Evolutionary conservation across 2,888 invertebrate genomes (phyloP).

Genomic region (Calameuta idolon): DNA sequence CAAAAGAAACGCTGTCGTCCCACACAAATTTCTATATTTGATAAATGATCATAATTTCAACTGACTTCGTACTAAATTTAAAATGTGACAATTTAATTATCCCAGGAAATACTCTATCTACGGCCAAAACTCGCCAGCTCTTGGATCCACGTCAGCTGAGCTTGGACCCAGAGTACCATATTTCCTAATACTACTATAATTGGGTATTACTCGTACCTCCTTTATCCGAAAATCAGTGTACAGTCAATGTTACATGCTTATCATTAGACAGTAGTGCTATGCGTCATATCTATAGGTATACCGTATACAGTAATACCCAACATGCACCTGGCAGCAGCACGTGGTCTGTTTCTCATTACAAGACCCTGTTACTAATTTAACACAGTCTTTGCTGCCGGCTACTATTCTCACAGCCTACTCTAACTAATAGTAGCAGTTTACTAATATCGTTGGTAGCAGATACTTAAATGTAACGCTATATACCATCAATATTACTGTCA

Average conservation of each 20-base stretch:
- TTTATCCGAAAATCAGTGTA: background rate
- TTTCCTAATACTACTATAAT: background rate
- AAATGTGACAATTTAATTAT: background rate
- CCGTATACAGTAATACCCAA: background rate
- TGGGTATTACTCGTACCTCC: background rate
- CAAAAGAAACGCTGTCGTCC: background rate
- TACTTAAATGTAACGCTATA: background rate
- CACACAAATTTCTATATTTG: background rate
- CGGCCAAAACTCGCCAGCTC: too few relatives aligned
- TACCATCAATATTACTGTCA: background rate
- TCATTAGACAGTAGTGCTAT: background rate
- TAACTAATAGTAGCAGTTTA: background rate
- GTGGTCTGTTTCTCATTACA: background rate
- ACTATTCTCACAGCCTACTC: background rate
- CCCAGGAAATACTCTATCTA: too few relatives aligned
- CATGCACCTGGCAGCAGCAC: background rate
- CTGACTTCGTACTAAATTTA: background rate
- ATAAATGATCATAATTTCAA: background rate
- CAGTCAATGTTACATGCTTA: background rate
- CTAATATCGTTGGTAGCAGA: background rate
- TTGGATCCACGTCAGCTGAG: too few relatives aligned
- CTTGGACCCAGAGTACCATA: too few relatives aligned
- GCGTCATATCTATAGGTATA: background rate
- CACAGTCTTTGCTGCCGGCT: background rate
- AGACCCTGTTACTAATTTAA: background rate